Evolutionary conservation across 2,888 invertebrate genomes (phyloP), one percentile per base, ranked within the genome.

Genomic region (Bibio marci): DNA sequence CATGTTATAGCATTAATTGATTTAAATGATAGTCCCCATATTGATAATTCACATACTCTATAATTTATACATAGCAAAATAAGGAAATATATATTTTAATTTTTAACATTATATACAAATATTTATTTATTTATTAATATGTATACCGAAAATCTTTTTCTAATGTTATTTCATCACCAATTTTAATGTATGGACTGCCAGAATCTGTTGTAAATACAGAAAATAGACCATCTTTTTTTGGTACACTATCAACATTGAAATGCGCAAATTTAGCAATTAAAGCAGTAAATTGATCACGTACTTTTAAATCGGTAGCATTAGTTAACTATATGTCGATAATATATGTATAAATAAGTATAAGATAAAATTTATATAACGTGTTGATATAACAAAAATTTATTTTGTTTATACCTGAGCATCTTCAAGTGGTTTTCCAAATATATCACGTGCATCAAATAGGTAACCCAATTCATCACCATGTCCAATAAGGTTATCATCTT

Each of bases 401-500:
- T 7, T 2, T 49, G 47, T 15, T 15, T 13, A 32, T 4, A 60
- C 49, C 12, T 55, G 54, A 0, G 55, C 47, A 1, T 57, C 61
- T 2, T 55, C 58, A 17, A 74, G 43, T 0, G 71, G 62, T 14
- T 66, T 66, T 0, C 78, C 78, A 35, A 70, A 66, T 1, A 70
- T 54, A 44, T 76, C 70, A 31, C 71, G 61, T 0, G 71, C 68
- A 51, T 80, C 76, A 50, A 81, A 81, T 49, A 81, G 61, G 49
- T 76, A 80, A 1, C 73, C 71, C 19, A 81, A 55, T 49, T 81
- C 81, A 49, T 81, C 80, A 1, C 80, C 80, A 49, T 81, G 80
- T 1, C 71, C 65, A 2, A 73, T 68, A 55, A 67, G 52, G 55
- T 60, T 47, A 19, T 51, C 31, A 46, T 43, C 40, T 48, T 49